Base-by-base conservation (phyloP, 2,113 vertebrate species). In the human (Homo sapiens) region DNA sequence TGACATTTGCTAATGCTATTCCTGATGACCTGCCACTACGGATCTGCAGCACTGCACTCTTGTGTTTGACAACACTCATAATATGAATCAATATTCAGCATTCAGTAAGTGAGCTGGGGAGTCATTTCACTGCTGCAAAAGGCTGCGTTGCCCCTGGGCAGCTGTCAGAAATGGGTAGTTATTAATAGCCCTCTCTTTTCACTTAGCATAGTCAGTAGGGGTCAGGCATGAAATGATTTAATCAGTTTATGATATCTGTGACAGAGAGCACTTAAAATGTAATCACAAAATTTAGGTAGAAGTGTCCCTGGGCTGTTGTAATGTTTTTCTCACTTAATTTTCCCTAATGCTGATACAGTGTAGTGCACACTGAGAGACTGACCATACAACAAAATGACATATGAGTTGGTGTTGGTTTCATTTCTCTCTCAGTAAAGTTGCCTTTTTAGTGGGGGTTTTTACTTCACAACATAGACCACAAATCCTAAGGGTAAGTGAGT, bases 181-280 rank as follows among this genome's bases (percentile, higher is more conserved):
- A 99, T 99, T 99, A 99, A 99, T 99, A 99, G 99, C 98, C 98
- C 98, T 98, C 99, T 98, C 98, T 98, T 98, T 98, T 99, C 97
- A 97, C 99, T 99, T 99, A 99, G 99, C 98, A 99, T 99, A 99
- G 99, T 99, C 99, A 99, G 99, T 99, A 99, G 99, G 99, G 99
- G 99, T 99, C 99, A 99, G 99, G 98, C 99, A 99, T 99, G 99
- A 99, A 99, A 99, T 98, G 99, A 99, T 99, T 99, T 99, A 99
- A 99, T 99, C 99, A 99, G 99, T 98, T 99, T 99, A 99, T 99
- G 99, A 99, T 99, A 99, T 99, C 99, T 99, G 97, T 99, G 99
- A 99, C 99, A 99, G 99, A 99, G 99, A 99, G 98, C 99, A 99
- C 99, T 99, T 99, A 99, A 98, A 99, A 99, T 98, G 98, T 99